phyloP scores from a whole-genome alignment of 2,888 invertebrate genomes.

The Agrilus cyanescens region DNA sequence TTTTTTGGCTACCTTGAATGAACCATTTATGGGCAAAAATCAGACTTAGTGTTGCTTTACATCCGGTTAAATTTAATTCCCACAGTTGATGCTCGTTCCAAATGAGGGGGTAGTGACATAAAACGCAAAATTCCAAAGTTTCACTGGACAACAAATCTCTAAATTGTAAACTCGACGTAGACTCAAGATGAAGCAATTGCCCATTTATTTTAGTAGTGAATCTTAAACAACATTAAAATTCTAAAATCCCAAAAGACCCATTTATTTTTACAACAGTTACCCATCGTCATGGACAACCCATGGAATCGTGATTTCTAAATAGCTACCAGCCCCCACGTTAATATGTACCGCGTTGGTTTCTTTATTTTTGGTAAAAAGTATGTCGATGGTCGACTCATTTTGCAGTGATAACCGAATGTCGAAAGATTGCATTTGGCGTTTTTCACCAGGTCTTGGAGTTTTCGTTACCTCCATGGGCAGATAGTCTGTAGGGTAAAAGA shows the following conservation, averaged over 20 bases:
- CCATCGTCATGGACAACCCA: slow-evolving; percentile 85
- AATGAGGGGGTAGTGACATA: slow-evolving; percentile 78
- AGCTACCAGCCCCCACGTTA: slow-evolving; percentile 89
- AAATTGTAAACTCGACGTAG: slow-evolving; percentile 88
- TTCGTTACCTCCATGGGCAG: slow-evolving; percentile 68
- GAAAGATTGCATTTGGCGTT: slow-evolving; percentile 80
- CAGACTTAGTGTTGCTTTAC: slow-evolving; percentile 85
- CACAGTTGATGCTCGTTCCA: slow-evolving; percentile 98
- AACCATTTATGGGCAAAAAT: slow-evolving; percentile 94
- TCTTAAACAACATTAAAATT: slow-evolving; percentile 8
- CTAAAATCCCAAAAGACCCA: not conserved
- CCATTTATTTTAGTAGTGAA: slow-evolving; percentile 87
- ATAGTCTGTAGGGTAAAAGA: slow-evolving; percentile 89
- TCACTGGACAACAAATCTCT: slow-evolving; percentile 89
- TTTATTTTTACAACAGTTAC: not conserved
- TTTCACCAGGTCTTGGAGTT: slow-evolving; percentile 75
- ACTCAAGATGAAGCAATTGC: slow-evolving; percentile 86
- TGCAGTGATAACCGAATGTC: slow-evolving; percentile 84
- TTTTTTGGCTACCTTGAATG: slow-evolving; percentile 65
- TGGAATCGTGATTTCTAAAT: slow-evolving; percentile 90
- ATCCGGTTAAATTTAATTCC: slow-evolving; percentile 82
- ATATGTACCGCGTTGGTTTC: slow-evolving; percentile 96
- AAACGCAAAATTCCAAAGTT: slow-evolving; percentile 83
- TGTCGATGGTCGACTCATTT: slow-evolving; percentile 89
- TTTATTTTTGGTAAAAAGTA: slow-evolving; percentile 87